These are phyloP conservation scores for Melipona beecheii DNA, from an alignment of 2,888 invertebrate genomes.

Conservation along the genomic window DNA sequence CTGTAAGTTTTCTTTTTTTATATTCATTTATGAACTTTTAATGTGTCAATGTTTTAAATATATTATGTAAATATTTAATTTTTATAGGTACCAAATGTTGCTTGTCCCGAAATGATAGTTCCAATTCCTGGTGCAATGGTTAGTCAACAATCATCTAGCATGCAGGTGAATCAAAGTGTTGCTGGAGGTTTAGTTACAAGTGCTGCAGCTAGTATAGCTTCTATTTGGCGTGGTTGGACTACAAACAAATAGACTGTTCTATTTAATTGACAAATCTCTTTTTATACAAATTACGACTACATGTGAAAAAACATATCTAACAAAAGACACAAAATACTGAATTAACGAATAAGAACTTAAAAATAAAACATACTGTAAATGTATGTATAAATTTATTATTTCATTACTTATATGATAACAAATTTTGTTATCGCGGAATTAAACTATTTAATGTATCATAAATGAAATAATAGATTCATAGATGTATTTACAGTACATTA, in stretches of 20 bases:
- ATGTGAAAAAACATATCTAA: slow-evolving; percentile 45
- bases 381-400: slow-evolving; percentile 38
- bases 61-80: slow-evolving; percentile 5
- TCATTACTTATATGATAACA: slow-evolving; percentile 33
- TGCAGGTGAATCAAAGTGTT: slow-evolving; percentile 85
- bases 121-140: slow-evolving; percentile 80
- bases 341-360: slow-evolving; percentile 20
- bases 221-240: slow-evolving; percentile 92
- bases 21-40: not conserved
- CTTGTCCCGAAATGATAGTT: slow-evolving; percentile 85
- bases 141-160: slow-evolving; percentile 80
- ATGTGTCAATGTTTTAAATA: not conserved
- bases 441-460: slow-evolving; percentile 24
- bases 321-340: slow-evolving; percentile 49
- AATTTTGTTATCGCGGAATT: slow-evolving; percentile 46
- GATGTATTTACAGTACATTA: slow-evolving; percentile 47
- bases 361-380: slow-evolving; percentile 50
- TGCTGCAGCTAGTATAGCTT: slow-evolving; percentile 92
- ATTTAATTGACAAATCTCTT: slow-evolving; percentile 55
- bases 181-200: slow-evolving; percentile 92
- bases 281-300: slow-evolving; percentile 48
- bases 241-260: slow-evolving; percentile 84
- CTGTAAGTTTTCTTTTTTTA: slow-evolving; percentile 85
- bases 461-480: slow-evolving; percentile 38
- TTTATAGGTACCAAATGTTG: slow-evolving; percentile 85